Evolutionary conservation across 2,888 invertebrate species (phyloP).

Genomic region (Tipula unca): DNA sequence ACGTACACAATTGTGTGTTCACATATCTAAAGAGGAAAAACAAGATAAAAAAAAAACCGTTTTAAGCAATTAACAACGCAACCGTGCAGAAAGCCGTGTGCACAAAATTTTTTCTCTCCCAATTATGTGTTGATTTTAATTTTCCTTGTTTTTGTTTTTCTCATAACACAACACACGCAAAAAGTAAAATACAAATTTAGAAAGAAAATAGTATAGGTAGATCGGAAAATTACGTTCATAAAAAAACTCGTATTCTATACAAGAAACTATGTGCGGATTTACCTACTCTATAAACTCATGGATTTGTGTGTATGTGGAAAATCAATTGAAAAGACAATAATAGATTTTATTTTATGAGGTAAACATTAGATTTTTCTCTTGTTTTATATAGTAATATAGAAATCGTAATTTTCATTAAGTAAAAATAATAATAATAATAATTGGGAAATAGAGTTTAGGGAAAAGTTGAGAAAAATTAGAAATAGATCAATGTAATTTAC

Average conservation of each 20-base stretch:
- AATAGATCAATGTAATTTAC: background rate
- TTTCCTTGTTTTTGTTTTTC: conserved; percentile 14
- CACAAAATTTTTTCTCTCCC: background rate
- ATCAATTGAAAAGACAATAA: background rate
- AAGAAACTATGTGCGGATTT: background rate
- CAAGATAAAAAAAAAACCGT: background rate
- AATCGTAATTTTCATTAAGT: background rate
- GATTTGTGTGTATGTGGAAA: background rate
- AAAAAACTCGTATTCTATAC: background rate
- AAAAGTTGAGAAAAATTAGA: background rate
- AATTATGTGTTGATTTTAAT: conserved; percentile 8
- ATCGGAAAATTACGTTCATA: background rate
- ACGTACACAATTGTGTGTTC: background rate
- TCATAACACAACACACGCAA: background rate
- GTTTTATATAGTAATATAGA: background rate
- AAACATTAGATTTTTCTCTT: background rate
- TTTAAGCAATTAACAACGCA: conserved; percentile 14
- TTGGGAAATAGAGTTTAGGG: background rate
- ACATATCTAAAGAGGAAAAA: background rate
- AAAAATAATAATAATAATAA: background rate
- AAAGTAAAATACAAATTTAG: background rate
- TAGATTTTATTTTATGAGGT: background rate
- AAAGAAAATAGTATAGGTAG: background rate
- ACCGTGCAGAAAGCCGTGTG: conserved; percentile 4
- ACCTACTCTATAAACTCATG: background rate